Conservation (phyloP, 2,113 vertebrate species). For the Neotoma lepida region DNA sequence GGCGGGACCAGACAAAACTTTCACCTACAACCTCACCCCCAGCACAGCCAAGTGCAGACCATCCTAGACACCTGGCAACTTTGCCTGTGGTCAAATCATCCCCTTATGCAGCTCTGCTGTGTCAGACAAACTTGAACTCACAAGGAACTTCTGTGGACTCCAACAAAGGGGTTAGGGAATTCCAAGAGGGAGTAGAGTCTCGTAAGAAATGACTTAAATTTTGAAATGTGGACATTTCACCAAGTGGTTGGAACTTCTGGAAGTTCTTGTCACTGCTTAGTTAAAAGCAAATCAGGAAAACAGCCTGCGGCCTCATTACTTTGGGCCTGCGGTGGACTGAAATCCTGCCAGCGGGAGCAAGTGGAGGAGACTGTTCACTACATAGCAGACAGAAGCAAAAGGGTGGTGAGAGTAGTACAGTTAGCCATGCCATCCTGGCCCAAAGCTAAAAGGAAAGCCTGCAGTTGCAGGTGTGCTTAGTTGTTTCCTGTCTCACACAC, state of each 20-base stretch:
- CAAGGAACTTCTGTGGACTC: too few relatives aligned
- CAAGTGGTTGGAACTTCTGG: not conserved
- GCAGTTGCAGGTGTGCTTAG: not conserved
- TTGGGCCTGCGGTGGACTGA: not conserved
- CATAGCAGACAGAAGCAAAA: not conserved
- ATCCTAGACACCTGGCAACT: too few relatives aligned
- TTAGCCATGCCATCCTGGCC: not conserved
- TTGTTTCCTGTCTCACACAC: not conserved
- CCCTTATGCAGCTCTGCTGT: too few relatives aligned
- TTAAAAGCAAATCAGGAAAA: not conserved
- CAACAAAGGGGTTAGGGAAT: not conserved
- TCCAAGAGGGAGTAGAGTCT: not conserved
- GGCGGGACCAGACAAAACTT: too few relatives aligned
- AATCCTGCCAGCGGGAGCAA: not conserved
- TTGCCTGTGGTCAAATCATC: too few relatives aligned
- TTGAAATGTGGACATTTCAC: not conserved
- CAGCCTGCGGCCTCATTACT: not conserved
- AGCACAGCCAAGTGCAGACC: too few relatives aligned
- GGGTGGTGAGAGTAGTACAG: not conserved
- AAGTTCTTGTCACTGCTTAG: not conserved
- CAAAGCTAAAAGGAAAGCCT: not conserved
- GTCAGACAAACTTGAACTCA: too few relatives aligned
- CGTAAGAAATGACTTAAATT: not conserved
- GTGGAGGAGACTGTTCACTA: not conserved
- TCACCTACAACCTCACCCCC: too few relatives aligned